These are phyloP conservation scores for Acestrorhynchus altus DNA, from an alignment of 2,797 vertebrate species.

Conservation along the genomic window DNA sequence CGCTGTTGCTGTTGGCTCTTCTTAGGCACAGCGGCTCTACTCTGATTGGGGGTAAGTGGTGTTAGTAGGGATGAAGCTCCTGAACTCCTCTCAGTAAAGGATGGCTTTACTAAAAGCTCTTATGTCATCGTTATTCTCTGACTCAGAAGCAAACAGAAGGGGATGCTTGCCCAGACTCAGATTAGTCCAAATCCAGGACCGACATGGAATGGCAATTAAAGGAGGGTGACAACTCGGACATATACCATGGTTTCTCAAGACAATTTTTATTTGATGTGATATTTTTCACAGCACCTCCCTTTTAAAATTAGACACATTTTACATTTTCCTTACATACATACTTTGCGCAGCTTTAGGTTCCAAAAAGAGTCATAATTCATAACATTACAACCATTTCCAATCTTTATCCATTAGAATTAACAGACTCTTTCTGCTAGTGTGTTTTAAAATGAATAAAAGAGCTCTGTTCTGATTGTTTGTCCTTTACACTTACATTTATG, in stretches of 20 bases:
- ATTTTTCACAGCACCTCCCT: background rate
- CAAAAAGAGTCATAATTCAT: too few relatives aligned
- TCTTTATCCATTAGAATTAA: too few relatives aligned
- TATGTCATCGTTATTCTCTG: background rate
- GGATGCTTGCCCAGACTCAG: background rate
- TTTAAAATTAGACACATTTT: too few relatives aligned
- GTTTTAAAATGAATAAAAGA: too few relatives aligned
- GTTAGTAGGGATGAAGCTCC: background rate
- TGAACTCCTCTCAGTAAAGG: background rate
- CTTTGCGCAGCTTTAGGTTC: too few relatives aligned
- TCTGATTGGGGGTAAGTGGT: conserved; percentile 5
- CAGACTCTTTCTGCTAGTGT: too few relatives aligned
- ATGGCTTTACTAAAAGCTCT: background rate
- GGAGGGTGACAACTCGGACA: background rate
- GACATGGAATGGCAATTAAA: background rate
- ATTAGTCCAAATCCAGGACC: conserved; percentile 15
- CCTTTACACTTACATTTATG: too few relatives aligned
- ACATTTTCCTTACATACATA: too few relatives aligned
- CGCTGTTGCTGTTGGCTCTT: conserved; percentile 25
- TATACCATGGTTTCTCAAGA: background rate
- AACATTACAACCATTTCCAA: too few relatives aligned
- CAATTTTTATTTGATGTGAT: too few relatives aligned
- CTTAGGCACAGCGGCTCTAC: background rate
- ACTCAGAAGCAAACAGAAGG: background rate
- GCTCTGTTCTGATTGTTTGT: too few relatives aligned